A percentile compares a stretch with the other conserved stretches of the same genome.
These are phyloP conservation scores for Malurus cyaneus DNA, from an alignment of 2,113 vertebrate species.

Conservation along the genomic window DNA sequence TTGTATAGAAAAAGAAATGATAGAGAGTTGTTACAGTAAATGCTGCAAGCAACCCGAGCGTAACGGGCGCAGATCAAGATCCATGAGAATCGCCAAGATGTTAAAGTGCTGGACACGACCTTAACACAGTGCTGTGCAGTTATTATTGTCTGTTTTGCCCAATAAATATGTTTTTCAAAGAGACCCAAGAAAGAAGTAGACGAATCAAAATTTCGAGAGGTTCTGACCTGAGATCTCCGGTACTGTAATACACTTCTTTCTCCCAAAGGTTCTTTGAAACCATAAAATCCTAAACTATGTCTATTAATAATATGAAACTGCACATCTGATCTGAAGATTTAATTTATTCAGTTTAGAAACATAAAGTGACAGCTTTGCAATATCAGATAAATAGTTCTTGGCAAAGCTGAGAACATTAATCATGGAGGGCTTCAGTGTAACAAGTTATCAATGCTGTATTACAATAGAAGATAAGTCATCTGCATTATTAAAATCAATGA, in stretches of 20 bases:
- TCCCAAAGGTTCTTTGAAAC: not conserved
- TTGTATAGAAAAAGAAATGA: too few species aligned
- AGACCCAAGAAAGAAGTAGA: too few species aligned
- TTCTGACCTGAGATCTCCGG: too few species aligned
- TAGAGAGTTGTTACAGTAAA: too few species aligned
- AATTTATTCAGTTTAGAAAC: slow-evolving; percentile 14
- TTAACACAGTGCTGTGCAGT: too few species aligned
- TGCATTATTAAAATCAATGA: not conserved
- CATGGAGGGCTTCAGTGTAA: not conserved
- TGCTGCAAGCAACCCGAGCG: too few species aligned
- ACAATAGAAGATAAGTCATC: not conserved
- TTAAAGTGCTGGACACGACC: too few species aligned
- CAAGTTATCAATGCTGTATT: not conserved
- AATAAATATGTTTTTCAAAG: too few species aligned
- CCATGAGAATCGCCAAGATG: too few species aligned
- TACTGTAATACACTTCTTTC: not conserved
- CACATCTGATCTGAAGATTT: slow-evolving; percentile 10
- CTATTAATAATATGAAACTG: not conserved
- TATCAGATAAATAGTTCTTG: not conserved
- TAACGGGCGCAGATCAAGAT: too few species aligned
- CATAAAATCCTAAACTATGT: not conserved
- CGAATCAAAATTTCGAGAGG: too few species aligned
- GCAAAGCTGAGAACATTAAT: not conserved
- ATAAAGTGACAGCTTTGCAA: slow-evolving; percentile 33
- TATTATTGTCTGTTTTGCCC: not conserved